Evolutionary conservation across 1,140 invertebrate genomes (phyloP).

Genomic region (Doryteuthis pealeii): DNA sequence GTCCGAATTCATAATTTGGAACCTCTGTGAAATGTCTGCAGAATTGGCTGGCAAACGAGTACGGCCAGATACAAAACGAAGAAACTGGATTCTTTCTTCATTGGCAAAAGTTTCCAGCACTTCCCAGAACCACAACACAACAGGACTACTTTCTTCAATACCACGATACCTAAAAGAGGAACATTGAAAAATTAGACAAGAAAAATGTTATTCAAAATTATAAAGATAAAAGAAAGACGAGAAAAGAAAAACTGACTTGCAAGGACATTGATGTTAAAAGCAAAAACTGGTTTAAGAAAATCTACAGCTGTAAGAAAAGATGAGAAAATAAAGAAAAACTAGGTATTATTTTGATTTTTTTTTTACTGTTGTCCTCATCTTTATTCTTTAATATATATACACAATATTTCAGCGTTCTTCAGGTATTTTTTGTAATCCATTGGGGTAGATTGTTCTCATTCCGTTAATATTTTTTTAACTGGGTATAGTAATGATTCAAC

Average conservation of each 20-base stretch:
- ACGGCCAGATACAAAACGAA: conserved; percentile 72
- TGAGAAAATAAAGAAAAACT: too few species aligned
- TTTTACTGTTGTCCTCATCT: too few species aligned
- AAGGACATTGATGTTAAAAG: neutral
- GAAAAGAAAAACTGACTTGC: conserved; percentile 10
- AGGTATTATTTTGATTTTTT: too few species aligned
- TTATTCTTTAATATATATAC: too few species aligned
- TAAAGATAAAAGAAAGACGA: conserved; percentile 9
- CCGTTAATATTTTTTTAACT: too few species aligned
- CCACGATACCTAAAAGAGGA: conserved; percentile 65
- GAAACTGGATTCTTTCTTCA: conserved; percentile 70
- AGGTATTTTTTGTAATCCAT: too few species aligned
- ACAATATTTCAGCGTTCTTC: too few species aligned
- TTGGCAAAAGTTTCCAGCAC: conserved; percentile 70
- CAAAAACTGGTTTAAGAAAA: too few species aligned
- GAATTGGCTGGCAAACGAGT: conserved; percentile 70
- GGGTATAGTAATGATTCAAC: too few species aligned
- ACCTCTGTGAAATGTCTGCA: conserved; percentile 70
- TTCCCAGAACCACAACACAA: conserved; percentile 71
- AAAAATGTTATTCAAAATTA: conserved; percentile 13
- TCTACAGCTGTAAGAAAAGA: too few species aligned
- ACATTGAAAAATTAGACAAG: conserved; percentile 15
- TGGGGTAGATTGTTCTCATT: too few species aligned
- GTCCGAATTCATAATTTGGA: conserved; percentile 67
- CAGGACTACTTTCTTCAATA: conserved; percentile 66